These are phyloP conservation scores for Artemia sinica DNA, from an alignment of 2,888 invertebrate genomes.

Conservation along the genomic window DNA sequence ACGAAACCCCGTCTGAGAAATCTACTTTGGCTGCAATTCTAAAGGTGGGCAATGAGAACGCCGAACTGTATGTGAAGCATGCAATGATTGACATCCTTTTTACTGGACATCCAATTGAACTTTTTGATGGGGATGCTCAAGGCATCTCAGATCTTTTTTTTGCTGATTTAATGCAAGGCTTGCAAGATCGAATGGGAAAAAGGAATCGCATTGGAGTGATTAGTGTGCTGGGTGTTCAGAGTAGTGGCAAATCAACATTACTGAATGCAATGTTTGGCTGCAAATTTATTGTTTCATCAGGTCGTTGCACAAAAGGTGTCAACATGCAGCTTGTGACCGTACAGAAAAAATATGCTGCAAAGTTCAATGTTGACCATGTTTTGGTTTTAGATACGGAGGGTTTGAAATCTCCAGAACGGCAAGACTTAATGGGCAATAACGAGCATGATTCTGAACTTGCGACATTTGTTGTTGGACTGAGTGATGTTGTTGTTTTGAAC, in stretches of 20 bases:
- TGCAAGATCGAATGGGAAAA: constrained; percentile 2
- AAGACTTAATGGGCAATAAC: constrained; percentile 5
- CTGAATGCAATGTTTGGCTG: constrained; percentile 23
- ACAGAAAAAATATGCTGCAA: not conserved
- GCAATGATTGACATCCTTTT: not conserved
- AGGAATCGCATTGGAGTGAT: not conserved
- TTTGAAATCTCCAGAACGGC: constrained; percentile 2
- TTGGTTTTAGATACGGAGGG: constrained; percentile 14
- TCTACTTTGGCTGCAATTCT: no score
- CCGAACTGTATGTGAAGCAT: no score
- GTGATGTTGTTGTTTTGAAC: not conserved
- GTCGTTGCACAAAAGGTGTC: constrained; percentile 22
- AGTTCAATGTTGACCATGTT: not conserved
- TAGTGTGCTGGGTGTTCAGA: constrained; percentile 20
- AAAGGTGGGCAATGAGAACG: no score
- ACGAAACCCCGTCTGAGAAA: no score
- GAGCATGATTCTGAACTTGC: constrained; percentile 2
- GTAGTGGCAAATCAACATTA: constrained; percentile 22
- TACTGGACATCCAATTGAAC: not conserved
- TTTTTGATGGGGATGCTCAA: constrained; percentile 4
- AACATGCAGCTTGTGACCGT: constrained; percentile 16
- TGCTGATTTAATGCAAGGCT: not conserved
- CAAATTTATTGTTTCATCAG: constrained; percentile 21
- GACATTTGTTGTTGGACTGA: constrained; percentile 10
- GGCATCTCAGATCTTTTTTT: not conserved